These are phyloP conservation scores for Zaprionus lineosus DNA, from an alignment of 2,888 invertebrate genomes.

Conservation along the genomic window DNA sequence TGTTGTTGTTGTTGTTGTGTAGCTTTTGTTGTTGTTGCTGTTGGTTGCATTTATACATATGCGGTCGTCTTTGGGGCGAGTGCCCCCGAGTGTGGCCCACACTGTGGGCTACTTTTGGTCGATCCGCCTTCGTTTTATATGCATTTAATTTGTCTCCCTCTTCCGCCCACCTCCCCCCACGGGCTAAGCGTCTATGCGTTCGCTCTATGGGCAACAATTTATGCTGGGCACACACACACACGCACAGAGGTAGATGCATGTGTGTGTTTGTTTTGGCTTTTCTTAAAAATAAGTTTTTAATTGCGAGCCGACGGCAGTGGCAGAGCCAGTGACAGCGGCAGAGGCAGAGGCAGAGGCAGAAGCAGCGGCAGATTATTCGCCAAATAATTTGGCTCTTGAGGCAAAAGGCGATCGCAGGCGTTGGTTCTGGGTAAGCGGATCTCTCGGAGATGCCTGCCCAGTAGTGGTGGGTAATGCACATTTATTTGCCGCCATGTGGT, in stretches of 20 bases:
- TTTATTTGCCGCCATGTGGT: conserved; percentile 33
- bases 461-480: not conserved
- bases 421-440: conserved; percentile 50
- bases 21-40: conserved; percentile 8
- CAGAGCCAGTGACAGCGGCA: conserved; percentile 50
- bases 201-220: conserved; percentile 34
- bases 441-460: conserved; percentile 31
- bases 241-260: conserved; percentile 9
- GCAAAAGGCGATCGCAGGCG: conserved; percentile 39
- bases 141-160: conserved; percentile 62
- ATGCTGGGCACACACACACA: conserved; percentile 16
- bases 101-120: conserved; percentile 55
- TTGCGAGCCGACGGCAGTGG: conserved; percentile 58
- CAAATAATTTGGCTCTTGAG: conserved; percentile 80
- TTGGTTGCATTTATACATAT: conserved; percentile 32
- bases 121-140: conserved; percentile 63
- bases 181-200: conserved; percentile 13
- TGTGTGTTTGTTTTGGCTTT: conserved; percentile 49
- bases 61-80: conserved; percentile 50
- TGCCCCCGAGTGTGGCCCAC: conserved; percentile 52
- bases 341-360: conserved; percentile 60
- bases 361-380: conserved; percentile 78
- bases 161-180: conserved; percentile 10
- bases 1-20: conserved; percentile 14
- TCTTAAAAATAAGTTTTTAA: conserved; percentile 76